phyloP scores from a whole-genome alignment of 2,113 vertebrate species.

The Osmerus eperlanus region DNA sequence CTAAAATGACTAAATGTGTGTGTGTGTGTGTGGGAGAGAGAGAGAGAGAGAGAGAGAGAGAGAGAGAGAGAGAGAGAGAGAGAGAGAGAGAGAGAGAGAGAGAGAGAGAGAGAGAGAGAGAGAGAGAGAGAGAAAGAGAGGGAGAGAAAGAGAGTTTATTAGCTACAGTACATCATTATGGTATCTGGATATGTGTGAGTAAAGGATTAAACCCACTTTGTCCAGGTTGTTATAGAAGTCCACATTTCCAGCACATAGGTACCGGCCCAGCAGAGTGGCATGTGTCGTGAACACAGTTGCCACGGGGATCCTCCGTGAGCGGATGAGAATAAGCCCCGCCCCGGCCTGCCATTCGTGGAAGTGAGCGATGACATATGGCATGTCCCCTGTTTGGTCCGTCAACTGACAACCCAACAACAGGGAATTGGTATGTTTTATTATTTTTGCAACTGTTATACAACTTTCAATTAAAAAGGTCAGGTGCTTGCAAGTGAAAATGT shows the following conservation, averaged over 20 bases:
- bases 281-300: conserved; percentile 95
- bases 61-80: neutral
- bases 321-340: conserved; percentile 82
- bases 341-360: conserved; percentile 98
- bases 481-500: too few relatives aligned
- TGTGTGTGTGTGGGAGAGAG: conserved; percentile 1
- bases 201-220: conserved; percentile 67
- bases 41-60: neutral
- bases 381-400: conserved; percentile 76
- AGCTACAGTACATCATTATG: neutral
- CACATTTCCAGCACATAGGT: conserved; percentile 89
- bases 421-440: neutral
- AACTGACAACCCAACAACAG: conserved; percentile 68
- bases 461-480: neutral
- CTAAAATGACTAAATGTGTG: too few relatives aligned
- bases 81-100: neutral
- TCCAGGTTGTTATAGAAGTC: conserved; percentile 97
- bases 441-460: too few relatives aligned
- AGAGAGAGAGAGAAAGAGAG: too few relatives aligned
- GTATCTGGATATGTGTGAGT: neutral
- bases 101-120: too few relatives aligned
- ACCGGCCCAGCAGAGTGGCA: conserved; percentile 90
- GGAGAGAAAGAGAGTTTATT: neutral
- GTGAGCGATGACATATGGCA: conserved; percentile 80
- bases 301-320: conserved; percentile 81